These are phyloP conservation scores for Pseudoips prasinana DNA, from an alignment of 2,888 invertebrate species.

Conservation along the genomic window DNA sequence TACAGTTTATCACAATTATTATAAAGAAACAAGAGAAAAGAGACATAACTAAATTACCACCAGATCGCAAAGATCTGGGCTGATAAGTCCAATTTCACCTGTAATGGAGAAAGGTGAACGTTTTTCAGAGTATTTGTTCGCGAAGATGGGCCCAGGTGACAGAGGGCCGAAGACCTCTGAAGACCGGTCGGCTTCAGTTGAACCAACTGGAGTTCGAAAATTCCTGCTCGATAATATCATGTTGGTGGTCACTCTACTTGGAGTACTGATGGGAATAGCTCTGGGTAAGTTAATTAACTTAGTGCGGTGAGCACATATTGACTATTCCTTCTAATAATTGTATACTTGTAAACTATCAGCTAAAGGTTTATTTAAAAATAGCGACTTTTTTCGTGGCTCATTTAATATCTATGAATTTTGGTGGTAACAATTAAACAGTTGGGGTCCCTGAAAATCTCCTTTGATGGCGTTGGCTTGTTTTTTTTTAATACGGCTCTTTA, in stretches of 20 bases:
- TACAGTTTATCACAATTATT: no score
- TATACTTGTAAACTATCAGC: no score
- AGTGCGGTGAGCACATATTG: no score
- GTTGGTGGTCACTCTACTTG: slow-evolving; percentile 89
- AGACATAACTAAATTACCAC: slow-evolving; percentile 16
- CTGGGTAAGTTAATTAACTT: slow-evolving; percentile 79
- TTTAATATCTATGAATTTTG: no score
- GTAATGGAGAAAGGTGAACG: slow-evolving; percentile 85
- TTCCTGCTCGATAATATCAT: slow-evolving; percentile 90
- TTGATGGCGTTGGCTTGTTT: no score
- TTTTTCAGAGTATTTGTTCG: slow-evolving; percentile 91
- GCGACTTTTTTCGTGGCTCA: no score
- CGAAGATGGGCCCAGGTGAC: slow-evolving; percentile 88
- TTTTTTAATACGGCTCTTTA: no score
- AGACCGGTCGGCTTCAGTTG: slow-evolving; percentile 83
- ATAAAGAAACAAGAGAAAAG: no score
- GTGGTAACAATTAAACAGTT: no score
- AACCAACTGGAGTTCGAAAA: slow-evolving; percentile 84
- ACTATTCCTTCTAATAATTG: no score
- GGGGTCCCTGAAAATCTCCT: no score
- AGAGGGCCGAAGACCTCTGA: slow-evolving; percentile 83
- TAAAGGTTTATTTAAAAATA: no score
- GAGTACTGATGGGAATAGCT: slow-evolving; percentile 88
- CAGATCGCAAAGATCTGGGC: slow-evolving; percentile 47
- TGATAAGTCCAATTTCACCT: slow-evolving; percentile 44